Conservation (phyloP, 2,113 vertebrate genomes). For the Dendropsophus ebraccatus region DNA sequence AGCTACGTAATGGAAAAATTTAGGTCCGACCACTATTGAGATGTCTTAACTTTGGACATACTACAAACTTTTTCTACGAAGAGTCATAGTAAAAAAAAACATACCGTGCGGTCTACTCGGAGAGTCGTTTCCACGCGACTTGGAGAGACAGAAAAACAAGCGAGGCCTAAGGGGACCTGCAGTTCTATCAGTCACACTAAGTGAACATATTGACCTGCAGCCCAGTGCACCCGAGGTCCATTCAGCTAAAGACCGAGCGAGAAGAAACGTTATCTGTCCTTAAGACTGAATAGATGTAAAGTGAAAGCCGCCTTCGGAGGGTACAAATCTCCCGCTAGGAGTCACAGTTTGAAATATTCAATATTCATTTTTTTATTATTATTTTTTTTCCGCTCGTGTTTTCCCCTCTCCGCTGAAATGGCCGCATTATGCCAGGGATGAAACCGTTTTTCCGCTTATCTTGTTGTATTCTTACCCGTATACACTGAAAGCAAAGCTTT, state of each 20-base stretch:
- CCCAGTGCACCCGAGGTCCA: constrained; percentile 3
- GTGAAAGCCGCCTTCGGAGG: neutral
- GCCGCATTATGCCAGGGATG: constrained; percentile 1
- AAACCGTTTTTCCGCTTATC: constrained; percentile 36
- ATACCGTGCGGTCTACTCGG: neutral
- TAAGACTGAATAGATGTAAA: neutral
- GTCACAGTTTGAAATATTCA: constrained; percentile 29
- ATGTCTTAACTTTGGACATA: no score
- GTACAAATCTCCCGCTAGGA: neutral
- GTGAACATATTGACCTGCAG: constrained; percentile 37
- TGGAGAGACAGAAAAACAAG: neutral
- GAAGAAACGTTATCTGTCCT: neutral
- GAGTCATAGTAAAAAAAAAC: no score
- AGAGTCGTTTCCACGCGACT: constrained; percentile 9
- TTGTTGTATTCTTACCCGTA: constrained; percentile 41
- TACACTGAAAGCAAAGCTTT: constrained; percentile 33
- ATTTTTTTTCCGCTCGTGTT: neutral
- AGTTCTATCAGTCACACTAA: constrained; percentile 39
- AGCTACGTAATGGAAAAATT: no score
- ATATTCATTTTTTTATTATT: neutral
- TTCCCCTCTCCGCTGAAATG: constrained; percentile 17
- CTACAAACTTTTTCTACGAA: no score
- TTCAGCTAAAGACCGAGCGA: neutral
- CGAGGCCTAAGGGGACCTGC: constrained; percentile 20
- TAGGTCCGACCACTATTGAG: no score